Percentiles rank a stretch among this genome's conserved stretches.
These are phyloP conservation scores for Bombylius discolor DNA, from an alignment of 2,888 invertebrate species.

Conservation along the genomic window DNA sequence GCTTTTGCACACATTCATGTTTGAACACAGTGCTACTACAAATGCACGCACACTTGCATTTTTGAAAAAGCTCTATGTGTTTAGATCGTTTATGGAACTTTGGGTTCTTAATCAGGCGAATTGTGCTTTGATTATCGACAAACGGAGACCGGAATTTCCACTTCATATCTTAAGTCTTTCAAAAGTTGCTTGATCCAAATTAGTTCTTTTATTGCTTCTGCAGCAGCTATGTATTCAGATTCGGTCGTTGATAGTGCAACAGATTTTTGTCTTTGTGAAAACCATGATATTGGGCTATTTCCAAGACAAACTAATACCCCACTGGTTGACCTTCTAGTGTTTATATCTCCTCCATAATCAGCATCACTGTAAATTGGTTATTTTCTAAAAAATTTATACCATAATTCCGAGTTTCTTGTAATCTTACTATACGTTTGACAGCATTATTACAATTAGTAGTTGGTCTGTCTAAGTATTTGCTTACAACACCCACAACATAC, in stretches of 20 bases:
- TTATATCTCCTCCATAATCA: slow-evolving; percentile 10
- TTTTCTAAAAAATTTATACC: neutral
- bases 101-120: slow-evolving; percentile 1
- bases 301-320: slow-evolving; percentile 7
- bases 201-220: slow-evolving; percentile 15
- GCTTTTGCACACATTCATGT: too few relatives aligned
- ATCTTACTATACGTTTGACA: slow-evolving; percentile 8
- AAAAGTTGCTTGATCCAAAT: slow-evolving; percentile 5
- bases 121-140: too few relatives aligned
- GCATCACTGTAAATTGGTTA: slow-evolving; percentile 5
- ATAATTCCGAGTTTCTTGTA: neutral
- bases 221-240: slow-evolving; percentile 18
- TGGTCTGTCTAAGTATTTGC: slow-evolving; percentile 2
- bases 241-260: slow-evolving; percentile 18
- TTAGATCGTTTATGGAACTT: slow-evolving; percentile 3
- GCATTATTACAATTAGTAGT: neutral
- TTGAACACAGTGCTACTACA: too few relatives aligned
- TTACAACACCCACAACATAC: slow-evolving; percentile 11
- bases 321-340: slow-evolving; percentile 11
- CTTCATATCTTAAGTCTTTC: too few relatives aligned
- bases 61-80: too few relatives aligned
- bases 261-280: slow-evolving; percentile 13
- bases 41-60: too few relatives aligned
- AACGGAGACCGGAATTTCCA: too few relatives aligned
- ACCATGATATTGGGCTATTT: slow-evolving; percentile 1